Percentiles rank a stretch among this genome's conserved stretches.
phyloP scores from a whole-genome alignment of 2,888 invertebrate genomes.

The Electrophaes corylata region DNA sequence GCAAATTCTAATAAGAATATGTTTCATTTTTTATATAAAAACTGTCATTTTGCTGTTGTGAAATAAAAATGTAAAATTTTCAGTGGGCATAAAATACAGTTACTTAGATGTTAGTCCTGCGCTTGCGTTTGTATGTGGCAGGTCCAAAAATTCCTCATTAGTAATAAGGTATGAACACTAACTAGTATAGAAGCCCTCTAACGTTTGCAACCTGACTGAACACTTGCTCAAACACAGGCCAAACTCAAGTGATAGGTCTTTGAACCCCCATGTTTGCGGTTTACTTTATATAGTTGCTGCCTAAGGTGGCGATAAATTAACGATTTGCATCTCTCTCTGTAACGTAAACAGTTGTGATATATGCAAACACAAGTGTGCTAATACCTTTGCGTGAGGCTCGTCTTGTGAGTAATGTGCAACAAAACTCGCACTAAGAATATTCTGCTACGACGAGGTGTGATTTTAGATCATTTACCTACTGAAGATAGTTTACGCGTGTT shows the following conservation, averaged over 20 bases:
- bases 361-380: slow-evolving; percentile 68
- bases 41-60: background rate
- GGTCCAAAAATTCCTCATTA: slow-evolving; percentile 8
- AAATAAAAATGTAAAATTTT: background rate
- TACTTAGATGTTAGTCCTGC: slow-evolving; percentile 1
- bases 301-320: slow-evolving; percentile 80
- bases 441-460: background rate
- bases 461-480: background rate
- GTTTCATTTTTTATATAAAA: too few relatives aligned
- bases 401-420: slow-evolving; percentile 36
- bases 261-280: slow-evolving; percentile 79
- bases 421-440: slow-evolving; percentile 1
- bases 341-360: slow-evolving; percentile 72
- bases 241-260: slow-evolving; percentile 79
- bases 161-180: slow-evolving; percentile 21
- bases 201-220: slow-evolving; percentile 63
- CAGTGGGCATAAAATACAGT: background rate
- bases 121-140: slow-evolving; percentile 6
- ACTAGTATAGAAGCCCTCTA: slow-evolving; percentile 52
- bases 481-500: background rate
- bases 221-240: slow-evolving; percentile 77
- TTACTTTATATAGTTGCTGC: slow-evolving; percentile 77
- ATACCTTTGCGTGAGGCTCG: slow-evolving; percentile 58
- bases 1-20: too few relatives aligned
- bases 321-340: slow-evolving; percentile 76